These are phyloP conservation scores for Babylonia areolata DNA, from an alignment of 1,140 invertebrate species.

Conservation along the genomic window DNA sequence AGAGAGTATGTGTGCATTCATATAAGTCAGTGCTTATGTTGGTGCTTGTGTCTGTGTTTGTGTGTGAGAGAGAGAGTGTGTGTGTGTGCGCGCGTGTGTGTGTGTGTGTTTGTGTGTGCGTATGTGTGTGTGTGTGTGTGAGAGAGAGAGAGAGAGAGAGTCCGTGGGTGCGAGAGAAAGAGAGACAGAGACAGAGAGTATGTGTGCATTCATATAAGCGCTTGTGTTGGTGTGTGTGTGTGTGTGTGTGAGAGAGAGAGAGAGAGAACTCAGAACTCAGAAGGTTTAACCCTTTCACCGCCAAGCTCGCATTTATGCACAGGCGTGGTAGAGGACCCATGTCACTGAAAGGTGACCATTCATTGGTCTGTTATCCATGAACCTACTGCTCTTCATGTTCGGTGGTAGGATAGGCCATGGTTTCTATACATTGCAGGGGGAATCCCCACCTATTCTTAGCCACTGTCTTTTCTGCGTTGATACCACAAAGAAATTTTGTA, in stretches of 20 bases:
- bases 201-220: neutral
- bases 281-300: too few relatives aligned
- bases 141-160: neutral
- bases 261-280: too few relatives aligned
- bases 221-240: neutral
- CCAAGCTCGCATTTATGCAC: too few relatives aligned
- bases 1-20: neutral
- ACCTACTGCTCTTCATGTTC: too few relatives aligned
- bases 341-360: too few relatives aligned
- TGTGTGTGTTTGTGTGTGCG: neutral
- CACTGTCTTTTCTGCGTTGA: too few relatives aligned
- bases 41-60: neutral
- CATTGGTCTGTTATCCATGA: too few relatives aligned
- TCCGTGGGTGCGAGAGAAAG: neutral
- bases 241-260: neutral
- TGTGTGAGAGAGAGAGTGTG: neutral
- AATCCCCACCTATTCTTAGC: too few relatives aligned
- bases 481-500: too few relatives aligned
- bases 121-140: conserved; percentile 11
- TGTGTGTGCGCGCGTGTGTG: neutral
- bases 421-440: too few relatives aligned
- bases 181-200: neutral
- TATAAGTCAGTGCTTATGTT: neutral
- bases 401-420: too few relatives aligned
- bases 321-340: too few relatives aligned